Percentiles rank a stretch among this genome's conserved stretches.
These are phyloP conservation scores for Lithobius niger DNA, from an alignment of 1,140 invertebrate genomes.

Conservation along the genomic window DNA sequence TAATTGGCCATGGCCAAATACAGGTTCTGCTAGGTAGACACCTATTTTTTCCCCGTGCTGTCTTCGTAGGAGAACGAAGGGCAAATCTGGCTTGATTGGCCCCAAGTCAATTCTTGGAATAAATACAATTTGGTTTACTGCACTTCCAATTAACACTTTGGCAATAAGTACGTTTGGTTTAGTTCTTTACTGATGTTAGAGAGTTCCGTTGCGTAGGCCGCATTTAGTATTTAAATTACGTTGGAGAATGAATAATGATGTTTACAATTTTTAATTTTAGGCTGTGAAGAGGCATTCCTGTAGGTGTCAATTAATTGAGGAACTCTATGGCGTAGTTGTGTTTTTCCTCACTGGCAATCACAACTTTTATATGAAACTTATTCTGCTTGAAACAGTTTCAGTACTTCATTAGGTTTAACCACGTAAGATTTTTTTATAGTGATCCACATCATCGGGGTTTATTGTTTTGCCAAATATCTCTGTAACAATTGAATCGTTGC, in stretches of 20 bases:
- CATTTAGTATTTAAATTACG: neutral
- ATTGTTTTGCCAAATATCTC: neutral
- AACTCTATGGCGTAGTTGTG: neutral
- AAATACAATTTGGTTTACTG: neutral
- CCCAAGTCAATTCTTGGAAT: neutral
- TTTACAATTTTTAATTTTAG: neutral
- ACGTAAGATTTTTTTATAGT: neutral
- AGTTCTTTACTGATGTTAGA: neutral
- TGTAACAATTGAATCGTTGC: neutral
- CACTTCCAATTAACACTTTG: neutral
- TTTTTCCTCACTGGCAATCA: neutral
- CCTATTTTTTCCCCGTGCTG: conserved; percentile 33
- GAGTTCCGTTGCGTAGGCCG: neutral
- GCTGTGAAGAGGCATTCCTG: neutral
- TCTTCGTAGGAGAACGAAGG: conserved; percentile 20
- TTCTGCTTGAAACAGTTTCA: neutral
- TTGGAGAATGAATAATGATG: neutral
- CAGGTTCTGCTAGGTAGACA: conserved; percentile 24
- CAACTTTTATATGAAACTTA: neutral
- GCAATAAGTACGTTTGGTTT: neutral
- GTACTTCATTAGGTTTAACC: neutral
- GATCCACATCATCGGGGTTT: neutral
- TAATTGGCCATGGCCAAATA: conserved; percentile 29
- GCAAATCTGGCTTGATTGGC: neutral
- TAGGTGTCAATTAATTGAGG: neutral